Evolutionary conservation across 2,888 invertebrate species (phyloP), one percentile per base, ranked within the genome.

Genomic region (Dicyrtomina minuta): DNA sequence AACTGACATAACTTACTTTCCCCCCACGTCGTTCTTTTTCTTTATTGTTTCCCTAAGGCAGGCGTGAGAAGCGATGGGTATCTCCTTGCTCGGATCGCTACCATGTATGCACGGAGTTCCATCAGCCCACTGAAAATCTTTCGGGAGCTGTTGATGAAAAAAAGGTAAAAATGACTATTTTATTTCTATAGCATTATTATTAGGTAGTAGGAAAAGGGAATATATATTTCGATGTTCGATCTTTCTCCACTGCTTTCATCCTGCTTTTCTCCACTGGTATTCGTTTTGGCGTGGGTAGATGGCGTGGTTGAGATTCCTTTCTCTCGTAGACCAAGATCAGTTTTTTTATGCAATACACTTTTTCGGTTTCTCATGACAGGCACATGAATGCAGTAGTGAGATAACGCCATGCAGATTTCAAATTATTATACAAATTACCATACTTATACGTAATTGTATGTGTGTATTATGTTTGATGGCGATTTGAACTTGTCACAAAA

Each of bases 101-200:
- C 75, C 41, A 76, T 78, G 74, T 78, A 78, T 66, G 78, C 78
- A 24, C 70, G 78, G 46, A 78, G 76, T 65, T 75, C 76, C 53
- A 78, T 78, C 53, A 78, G 78, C 66, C 78, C 78, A 20, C 56
- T 78, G 41, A 76, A 75, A 70, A 75, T 78, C 46, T 72, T 78
- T 46, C 72, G 78, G 53, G 78, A 78, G 33, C 74, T 78, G 43
- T 76, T 75, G 76, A 72, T 78, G 49, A 78, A 75, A 65, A 78
- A 76, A 75, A 70, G 78, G 78, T 77, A 72, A 56, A 3, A 10
- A 55, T 43, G n/a, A n/a, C 6, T 46, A 46, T 46, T 13, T 20
- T 46, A 17, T 46, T 15, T 46, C 13, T 15, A 8, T 46, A n/a
- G n/a, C n/a, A n/a, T n/a, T n/a, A n/a, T n/a, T n/a, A n/a, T n/a